Base-by-base conservation (phyloP, 2,888 invertebrate species). In the Drosophila monieri region DNA sequence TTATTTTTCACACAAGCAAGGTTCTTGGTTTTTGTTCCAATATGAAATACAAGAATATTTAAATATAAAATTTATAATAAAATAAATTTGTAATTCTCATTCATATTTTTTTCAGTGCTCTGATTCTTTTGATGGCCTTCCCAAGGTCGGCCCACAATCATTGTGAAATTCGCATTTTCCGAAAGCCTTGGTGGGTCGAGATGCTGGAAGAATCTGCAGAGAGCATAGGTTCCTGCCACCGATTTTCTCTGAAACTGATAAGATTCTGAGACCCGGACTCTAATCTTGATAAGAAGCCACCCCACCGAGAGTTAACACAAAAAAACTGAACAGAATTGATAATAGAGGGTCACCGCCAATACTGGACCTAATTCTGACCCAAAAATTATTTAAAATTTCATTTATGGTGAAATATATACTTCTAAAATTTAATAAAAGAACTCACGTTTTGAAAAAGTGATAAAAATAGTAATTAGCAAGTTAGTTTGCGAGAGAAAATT, bases 121-220 rank as follows among this genome's bases (percentile, higher is more conserved):
- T 41, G 23, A 61, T 41, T 61, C 39, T 32, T 47, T 32, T 9
- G 23, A 21, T 66, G 43, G 62, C 62, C 62, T 53, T 66, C 27
- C 23, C 25, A 37, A 66, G 67, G 67, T 14, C 23, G 25, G 25
- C 30, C 46, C 39, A 48, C 12, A 30, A 10, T 55, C 43, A 32
- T 74, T 69, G 55, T 58, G 52, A 77, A 80, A 73, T 52, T 60
- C 53, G n/a, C 25, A 39, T 39, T 56, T 51, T 35, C 25, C 51
- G 49, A n/a, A 10, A 37, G n/a, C 44, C 46, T 59, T 48, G 27
- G 32, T 61, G 10, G 23, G 18, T 44, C 35, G 8, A 9, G 21
- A 32, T 52, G 35, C 66, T 52, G 65, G 66, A 44, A 66, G 23
- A 61, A 41, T 61, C 62, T 61, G 60, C 62, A 41, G 39, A 61